phyloP scores from a whole-genome alignment of 92 coral and sea anemone genomes.

The Palythoa heliodiscus region DNA sequence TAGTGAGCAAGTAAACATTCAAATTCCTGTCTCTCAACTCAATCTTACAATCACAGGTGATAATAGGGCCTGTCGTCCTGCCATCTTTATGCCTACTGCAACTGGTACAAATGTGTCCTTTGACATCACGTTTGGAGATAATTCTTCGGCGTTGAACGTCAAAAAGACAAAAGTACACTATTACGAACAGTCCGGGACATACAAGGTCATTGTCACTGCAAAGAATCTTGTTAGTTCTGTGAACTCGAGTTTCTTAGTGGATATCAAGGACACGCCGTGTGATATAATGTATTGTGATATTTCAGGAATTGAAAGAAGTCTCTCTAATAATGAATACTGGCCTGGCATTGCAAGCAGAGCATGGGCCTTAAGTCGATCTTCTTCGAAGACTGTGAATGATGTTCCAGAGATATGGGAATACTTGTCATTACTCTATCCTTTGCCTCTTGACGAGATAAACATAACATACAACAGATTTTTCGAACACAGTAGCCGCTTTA shows the following conservation, averaged over 20 bases:
- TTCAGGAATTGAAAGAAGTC: slow-evolving; percentile 28
- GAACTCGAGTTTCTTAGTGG: slow-evolving; percentile 32
- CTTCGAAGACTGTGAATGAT: not conserved
- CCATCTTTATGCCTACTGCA: slow-evolving; percentile 42
- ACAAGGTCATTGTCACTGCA: slow-evolving; percentile 45
- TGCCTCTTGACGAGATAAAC: slow-evolving; percentile 25
- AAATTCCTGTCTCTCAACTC: slow-evolving; percentile 50
- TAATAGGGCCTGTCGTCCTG: slow-evolving; percentile 55
- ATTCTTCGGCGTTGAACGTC: slow-evolving; percentile 30
- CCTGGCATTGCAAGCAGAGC: slow-evolving; percentile 45
- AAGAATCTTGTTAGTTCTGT: slow-evolving; percentile 55
- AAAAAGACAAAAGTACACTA: slow-evolving; percentile 41
- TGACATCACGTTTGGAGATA: slow-evolving; percentile 60
- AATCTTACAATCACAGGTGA: slow-evolving; percentile 45
- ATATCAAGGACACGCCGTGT: slow-evolving; percentile 51
- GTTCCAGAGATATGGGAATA: slow-evolving; percentile 51
- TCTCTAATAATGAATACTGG: slow-evolving; percentile 10
- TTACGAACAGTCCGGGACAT: slow-evolving; percentile 49
- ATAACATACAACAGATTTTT: not conserved
- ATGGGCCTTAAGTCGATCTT: slow-evolving; percentile 44
- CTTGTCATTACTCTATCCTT: slow-evolving; percentile 44
- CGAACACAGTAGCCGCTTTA: not conserved
- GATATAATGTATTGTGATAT: slow-evolving; percentile 58
- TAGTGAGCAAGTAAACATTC: slow-evolving; percentile 46
- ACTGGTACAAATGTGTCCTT: slow-evolving; percentile 57